These are phyloP conservation scores for Volucella inanis DNA, from an alignment of 2,888 invertebrate genomes.

Conservation along the genomic window DNA sequence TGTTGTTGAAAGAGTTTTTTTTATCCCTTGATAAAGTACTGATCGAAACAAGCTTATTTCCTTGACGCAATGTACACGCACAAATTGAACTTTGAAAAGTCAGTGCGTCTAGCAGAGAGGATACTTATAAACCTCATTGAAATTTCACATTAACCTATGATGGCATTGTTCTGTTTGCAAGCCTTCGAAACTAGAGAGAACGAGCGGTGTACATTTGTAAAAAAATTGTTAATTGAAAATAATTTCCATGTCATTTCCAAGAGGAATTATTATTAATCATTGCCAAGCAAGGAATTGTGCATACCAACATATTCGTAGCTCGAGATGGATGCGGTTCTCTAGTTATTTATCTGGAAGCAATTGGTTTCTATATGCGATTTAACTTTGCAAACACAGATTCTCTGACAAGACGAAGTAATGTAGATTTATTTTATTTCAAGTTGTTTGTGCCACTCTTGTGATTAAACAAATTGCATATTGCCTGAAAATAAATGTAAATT, in stretches of 20 bases:
- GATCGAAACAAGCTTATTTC: no score
- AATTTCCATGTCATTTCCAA: slow-evolving; percentile 70
- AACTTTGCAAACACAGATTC: slow-evolving; percentile 33
- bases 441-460: slow-evolving; percentile 69
- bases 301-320: slow-evolving; percentile 25
- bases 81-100: slow-evolving; percentile 27
- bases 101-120: slow-evolving; percentile 4
- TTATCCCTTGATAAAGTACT: slow-evolving; percentile 2
- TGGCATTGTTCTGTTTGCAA: neutral
- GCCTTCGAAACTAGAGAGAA: neutral
- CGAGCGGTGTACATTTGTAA: neutral
- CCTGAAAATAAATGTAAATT: slow-evolving; percentile 70
- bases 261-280: slow-evolving; percentile 73
- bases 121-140: slow-evolving; percentile 53
- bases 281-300: slow-evolving; percentile 46
- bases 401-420: slow-evolving; percentile 7
- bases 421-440: slow-evolving; percentile 62
- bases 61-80: no score
- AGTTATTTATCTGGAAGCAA: slow-evolving; percentile 70
- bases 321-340: slow-evolving; percentile 59
- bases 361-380: slow-evolving; percentile 69
- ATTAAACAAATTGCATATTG: slow-evolving; percentile 74
- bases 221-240: slow-evolving; percentile 72
- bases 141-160: slow-evolving; percentile 38
- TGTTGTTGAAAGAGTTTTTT: slow-evolving; percentile 32